Evolutionary conservation across 2,888 invertebrate species (phyloP).

Genomic region (Tipula vernalis): DNA sequence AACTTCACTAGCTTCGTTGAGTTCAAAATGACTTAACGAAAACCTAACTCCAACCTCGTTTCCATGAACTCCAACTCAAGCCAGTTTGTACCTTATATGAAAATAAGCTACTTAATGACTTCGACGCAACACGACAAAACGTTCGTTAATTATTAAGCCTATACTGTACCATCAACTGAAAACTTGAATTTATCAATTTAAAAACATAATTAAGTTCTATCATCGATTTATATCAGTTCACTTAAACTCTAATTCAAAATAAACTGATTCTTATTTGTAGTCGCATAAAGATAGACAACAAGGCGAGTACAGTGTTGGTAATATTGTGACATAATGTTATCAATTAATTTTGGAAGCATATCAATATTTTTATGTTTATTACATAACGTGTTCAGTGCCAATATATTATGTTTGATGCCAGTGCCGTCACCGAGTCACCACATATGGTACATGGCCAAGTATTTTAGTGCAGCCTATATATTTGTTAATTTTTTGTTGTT

Average conservation of each 20-base stretch:
- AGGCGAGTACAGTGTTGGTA: too few relatives aligned
- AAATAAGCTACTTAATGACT: too few relatives aligned
- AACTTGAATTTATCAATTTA: neutral
- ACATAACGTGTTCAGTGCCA: conserved; percentile 6
- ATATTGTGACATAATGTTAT: neutral
- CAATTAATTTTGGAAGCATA: neutral
- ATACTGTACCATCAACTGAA: neutral
- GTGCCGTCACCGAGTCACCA: conserved; percentile 22
- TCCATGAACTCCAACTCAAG: too few relatives aligned
- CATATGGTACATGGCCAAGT: conserved; percentile 18
- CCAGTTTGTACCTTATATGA: too few relatives aligned
- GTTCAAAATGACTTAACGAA: too few relatives aligned
- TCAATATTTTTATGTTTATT: neutral
- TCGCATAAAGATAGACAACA: too few relatives aligned
- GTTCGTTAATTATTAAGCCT: too few relatives aligned
- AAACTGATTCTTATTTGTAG: neutral
- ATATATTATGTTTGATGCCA: conserved; percentile 22
- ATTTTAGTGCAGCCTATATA: neutral
- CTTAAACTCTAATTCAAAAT: neutral
- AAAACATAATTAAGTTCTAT: neutral
- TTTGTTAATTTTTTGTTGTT: neutral
- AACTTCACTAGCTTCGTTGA: too few relatives aligned
- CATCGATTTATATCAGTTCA: neutral
- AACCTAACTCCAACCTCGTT: too few relatives aligned
- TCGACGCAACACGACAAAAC: too few relatives aligned